phyloP scores from a whole-genome alignment of 2,113 vertebrate species.

The Oncorhynchus clarkii region DNA sequence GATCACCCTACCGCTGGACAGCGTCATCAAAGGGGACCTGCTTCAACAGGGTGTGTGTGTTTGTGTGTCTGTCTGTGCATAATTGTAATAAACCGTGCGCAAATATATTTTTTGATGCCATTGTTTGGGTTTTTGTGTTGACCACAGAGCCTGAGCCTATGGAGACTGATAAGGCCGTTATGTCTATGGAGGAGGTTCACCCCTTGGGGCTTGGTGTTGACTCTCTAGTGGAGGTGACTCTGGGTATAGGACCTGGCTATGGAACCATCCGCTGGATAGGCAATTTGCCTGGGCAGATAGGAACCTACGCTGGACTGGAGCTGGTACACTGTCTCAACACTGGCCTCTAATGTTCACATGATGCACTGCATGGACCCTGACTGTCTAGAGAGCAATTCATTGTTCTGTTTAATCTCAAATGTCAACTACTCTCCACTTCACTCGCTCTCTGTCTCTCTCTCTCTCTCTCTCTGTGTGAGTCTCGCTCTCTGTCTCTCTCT shows the following conservation, averaged over 20 bases:
- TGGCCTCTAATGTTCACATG: background rate
- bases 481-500: too few species aligned
- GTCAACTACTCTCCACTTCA: too few species aligned
- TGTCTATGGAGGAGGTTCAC: background rate
- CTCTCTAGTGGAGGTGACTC: slow-evolving; percentile 78
- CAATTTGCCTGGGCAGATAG: slow-evolving; percentile 44
- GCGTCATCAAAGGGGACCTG: slow-evolving; percentile 70
- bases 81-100: background rate
- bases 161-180: background rate
- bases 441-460: background rate
- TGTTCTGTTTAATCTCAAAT: too few species aligned
- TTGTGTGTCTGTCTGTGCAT: background rate
- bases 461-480: background rate
- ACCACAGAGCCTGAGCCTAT: slow-evolving; percentile 28
- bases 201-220: slow-evolving; percentile 58
- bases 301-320: slow-evolving; percentile 78
- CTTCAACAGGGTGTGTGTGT: slow-evolving; percentile 57
- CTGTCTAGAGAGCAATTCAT: background rate
- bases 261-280: slow-evolving; percentile 87
- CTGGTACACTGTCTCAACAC: slow-evolving; percentile 67
- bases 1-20: slow-evolving; percentile 66
- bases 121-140: background rate
- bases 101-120: background rate
- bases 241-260: slow-evolving; percentile 54
- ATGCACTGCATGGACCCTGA: background rate